Conservation (phyloP, 2,797 vertebrate species). For the Scolopax rusticola region DNA sequence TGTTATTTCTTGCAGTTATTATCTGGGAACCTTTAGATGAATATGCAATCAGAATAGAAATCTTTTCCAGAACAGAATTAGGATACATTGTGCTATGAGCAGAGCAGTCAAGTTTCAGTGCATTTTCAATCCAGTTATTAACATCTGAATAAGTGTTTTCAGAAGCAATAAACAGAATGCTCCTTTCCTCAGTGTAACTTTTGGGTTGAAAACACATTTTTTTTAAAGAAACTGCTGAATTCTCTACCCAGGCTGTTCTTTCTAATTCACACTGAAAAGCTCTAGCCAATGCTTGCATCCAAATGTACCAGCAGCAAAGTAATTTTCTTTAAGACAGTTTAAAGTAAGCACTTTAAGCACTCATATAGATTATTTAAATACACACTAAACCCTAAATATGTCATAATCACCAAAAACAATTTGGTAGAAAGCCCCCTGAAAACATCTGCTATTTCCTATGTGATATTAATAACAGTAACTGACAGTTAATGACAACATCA, state of each 20-base stretch:
- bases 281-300: neutral
- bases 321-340: conserved; percentile 9
- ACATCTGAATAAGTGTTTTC: conserved; percentile 53
- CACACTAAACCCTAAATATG: neutral
- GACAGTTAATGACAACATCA: conserved; percentile 23
- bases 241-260: neutral
- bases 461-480: neutral
- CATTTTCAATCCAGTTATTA: conserved; percentile 32
- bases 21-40: neutral
- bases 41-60: conserved; percentile 39
- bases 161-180: neutral
- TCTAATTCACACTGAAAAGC: neutral
- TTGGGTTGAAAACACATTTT: conserved; percentile 47
- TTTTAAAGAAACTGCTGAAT: conserved; percentile 5
- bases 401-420: neutral
- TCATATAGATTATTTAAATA: neutral
- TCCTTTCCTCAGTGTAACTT: conserved; percentile 30
- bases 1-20: conserved; percentile 18
- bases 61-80: conserved; percentile 35
- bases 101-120: neutral
- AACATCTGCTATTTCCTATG: neutral
- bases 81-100: conserved; percentile 22
- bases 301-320: neutral
- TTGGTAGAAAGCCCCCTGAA: neutral
- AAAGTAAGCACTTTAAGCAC: neutral